Percentiles rank a stretch among this genome's conserved stretches.
Conservation (phyloP, 2,888 invertebrate genomes). For the Cantharis rufa region DNA sequence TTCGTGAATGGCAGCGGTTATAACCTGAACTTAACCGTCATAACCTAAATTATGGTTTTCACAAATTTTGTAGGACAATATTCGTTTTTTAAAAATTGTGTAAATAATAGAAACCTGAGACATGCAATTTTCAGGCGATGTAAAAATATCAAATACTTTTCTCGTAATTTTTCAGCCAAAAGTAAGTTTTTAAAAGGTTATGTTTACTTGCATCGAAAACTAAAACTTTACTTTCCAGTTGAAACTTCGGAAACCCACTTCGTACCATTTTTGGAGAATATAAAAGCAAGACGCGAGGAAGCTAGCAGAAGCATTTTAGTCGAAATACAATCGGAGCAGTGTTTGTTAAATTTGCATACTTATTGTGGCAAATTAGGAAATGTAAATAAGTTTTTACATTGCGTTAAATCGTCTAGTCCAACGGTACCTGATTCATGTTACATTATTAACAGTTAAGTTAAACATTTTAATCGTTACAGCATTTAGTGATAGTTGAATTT, state of each 20-base stretch:
- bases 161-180: constrained; percentile 26
- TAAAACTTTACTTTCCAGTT: neutral
- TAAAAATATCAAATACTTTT: constrained; percentile 4
- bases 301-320: constrained; percentile 74
- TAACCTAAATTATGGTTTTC: constrained; percentile 1
- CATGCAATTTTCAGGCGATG: neutral
- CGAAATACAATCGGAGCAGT: constrained; percentile 74
- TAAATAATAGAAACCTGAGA: constrained; percentile 17
- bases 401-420: constrained; percentile 53
- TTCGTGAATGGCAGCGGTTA: neutral
- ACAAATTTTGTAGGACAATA: constrained; percentile 11
- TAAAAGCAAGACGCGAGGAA: constrained; percentile 64
- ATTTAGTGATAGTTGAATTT: constrained; percentile 80
- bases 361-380: constrained; percentile 72
- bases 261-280: constrained; percentile 61
- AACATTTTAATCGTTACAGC: constrained; percentile 52
- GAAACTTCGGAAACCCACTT: constrained; percentile 29
- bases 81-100: constrained; percentile 18
- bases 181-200: constrained; percentile 29
- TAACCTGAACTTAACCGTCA: neutral
- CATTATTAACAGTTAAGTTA: neutral
- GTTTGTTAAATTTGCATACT: constrained; percentile 67
- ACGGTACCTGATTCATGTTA: constrained; percentile 43
- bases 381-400: constrained; percentile 70
- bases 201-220: neutral